phyloP scores from a whole-genome alignment of 2,113 vertebrate species.

The Phrynocephalus versicolor region DNA sequence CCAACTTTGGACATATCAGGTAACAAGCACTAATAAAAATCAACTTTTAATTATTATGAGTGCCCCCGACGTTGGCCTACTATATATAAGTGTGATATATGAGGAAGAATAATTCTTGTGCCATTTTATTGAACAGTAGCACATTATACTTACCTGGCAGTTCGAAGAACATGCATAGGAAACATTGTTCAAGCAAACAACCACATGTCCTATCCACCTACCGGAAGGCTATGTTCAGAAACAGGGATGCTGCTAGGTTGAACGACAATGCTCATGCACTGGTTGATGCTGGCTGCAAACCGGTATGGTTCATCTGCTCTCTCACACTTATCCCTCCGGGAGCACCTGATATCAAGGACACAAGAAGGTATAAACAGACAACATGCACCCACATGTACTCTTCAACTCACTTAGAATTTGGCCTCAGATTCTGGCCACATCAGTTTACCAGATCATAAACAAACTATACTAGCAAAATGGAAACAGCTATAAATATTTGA shows the following conservation, averaged over 20 bases:
- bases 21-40: too few relatives aligned
- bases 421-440: neutral
- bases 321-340: conserved; percentile 88
- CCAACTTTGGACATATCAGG: too few relatives aligned
- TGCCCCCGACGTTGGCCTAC: neutral
- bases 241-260: conserved; percentile 95
- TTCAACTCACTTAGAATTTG: neutral
- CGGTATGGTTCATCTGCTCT: conserved; percentile 87
- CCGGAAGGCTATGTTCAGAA: conserved; percentile 88
- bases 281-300: conserved; percentile 85
- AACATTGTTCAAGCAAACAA: neutral
- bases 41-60: neutral
- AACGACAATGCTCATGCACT: conserved; percentile 87
- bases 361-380: neutral
- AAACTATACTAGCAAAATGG: neutral
- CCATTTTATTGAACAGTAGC: neutral
- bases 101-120: neutral
- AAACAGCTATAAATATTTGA: neutral
- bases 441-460: neutral
- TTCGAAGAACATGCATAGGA: neutral
- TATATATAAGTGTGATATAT: neutral
- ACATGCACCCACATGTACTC: rapidly evolving
- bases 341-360: conserved; percentile 80
- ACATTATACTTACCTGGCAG: neutral
- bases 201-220: conserved; percentile 44